Percentiles rank a stretch among this genome's conserved stretches.
Evolutionary conservation across 2,113 vertebrate species (phyloP).

Genomic region (Phalacrocorax carbo): DNA sequence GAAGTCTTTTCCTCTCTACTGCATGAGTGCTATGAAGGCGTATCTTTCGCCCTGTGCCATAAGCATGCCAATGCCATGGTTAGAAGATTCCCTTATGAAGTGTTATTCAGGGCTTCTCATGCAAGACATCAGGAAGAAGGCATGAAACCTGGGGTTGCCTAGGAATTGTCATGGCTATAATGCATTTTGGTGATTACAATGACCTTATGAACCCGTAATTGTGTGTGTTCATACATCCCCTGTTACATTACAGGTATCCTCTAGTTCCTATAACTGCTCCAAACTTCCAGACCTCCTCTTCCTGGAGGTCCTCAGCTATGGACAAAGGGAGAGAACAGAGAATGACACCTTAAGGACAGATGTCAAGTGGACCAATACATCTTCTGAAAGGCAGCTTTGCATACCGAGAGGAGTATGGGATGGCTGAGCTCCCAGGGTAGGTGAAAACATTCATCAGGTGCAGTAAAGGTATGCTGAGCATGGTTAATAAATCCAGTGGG

Average conservation of each 20-base stretch:
- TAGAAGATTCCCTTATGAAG: neutral
- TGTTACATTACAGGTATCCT: neutral
- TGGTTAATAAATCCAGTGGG: neutral
- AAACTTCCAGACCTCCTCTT: neutral
- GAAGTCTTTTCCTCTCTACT: neutral
- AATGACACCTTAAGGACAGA: neutral
- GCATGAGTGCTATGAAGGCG: accelerated
- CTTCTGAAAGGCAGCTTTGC: neutral
- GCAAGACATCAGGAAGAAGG: neutral
- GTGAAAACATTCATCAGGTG: neutral
- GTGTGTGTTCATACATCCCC: neutral
- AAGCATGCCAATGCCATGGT: neutral
- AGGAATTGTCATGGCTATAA: neutral
- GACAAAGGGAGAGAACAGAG: neutral
- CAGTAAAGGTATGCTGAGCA: neutral
- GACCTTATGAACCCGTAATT: neutral
- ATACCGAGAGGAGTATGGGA: neutral
- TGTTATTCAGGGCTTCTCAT: neutral
- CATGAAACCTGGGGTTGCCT: neutral
- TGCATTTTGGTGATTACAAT: accelerated
- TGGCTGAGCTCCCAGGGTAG: neutral
- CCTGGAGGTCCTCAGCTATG: neutral
- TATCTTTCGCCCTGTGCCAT: neutral
- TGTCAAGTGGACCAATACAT: neutral
- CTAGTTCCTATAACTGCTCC: neutral